Base-by-base conservation (phyloP, 2,888 invertebrate species). In the Rhingia rostrata region DNA sequence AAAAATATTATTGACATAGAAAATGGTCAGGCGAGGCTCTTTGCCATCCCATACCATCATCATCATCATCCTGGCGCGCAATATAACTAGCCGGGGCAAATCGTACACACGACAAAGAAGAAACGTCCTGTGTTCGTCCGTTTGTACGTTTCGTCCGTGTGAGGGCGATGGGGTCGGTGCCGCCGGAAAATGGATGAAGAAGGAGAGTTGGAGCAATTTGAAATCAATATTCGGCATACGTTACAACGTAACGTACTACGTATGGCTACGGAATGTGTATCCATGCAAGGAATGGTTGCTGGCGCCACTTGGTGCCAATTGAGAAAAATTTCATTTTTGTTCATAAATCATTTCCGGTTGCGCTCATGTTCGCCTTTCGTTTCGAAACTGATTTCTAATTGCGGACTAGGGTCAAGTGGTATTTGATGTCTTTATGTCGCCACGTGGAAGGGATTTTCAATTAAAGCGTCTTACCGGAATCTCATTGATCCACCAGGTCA, bases 401-500 rank as follows among this genome's bases (percentile, higher is more conserved):
- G 47, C 64, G 64, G 47, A 61, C 41, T 39, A 61, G 35, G 35
- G 51, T 14, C 39, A n/a, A 53, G 32, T 51, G 49, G 22, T 58
- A 14, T 69, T 54, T 78, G 41, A 72, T 60, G 14, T 53, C 47
- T 41, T 51, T 58, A 53, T 66, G 58, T 45, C 49, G 45, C 30
- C 7, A 51, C 58, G 14, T 39, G 70, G 32, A 60, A 51, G 7
- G 47, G 49, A 22, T 58, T 51, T 82, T 82, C 72, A 77, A 82
- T 78, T 67, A 72, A 64, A 70, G 35, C 14, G 32, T 69, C 86
- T 87, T 86, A 90, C 91, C 89, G 91, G 91, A 86, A 90, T 89
- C 75, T 92, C 93, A 87, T 93, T 93, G 81, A 93, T 92, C 89
- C 92, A 92, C 93, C 93, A 93, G 51, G 93, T 93, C 77, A 94